A percentile compares a stretch with the other conserved stretches of the same genome.
These are phyloP conservation scores for Pomatostomus ruficeps DNA, from an alignment of 2,113 vertebrate species.

Conservation along the genomic window DNA sequence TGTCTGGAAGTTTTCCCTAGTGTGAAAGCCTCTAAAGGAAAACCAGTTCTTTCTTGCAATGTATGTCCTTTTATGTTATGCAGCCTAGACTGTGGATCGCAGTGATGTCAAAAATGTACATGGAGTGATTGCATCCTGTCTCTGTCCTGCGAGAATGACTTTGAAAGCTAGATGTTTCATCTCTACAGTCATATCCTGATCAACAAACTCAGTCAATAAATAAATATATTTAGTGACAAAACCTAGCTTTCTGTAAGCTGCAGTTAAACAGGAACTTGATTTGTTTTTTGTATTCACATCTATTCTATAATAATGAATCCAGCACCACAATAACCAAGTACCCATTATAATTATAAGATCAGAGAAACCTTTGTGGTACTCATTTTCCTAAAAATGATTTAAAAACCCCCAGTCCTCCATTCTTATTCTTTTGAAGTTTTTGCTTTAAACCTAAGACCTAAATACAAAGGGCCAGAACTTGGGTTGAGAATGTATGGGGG, in stretches of 20 bases:
- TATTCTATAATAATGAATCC: slow-evolving; percentile 47
- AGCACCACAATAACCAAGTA: slow-evolving; percentile 9
- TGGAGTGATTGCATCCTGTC: slow-evolving; percentile 54
- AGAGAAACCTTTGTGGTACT: slow-evolving; percentile 58
- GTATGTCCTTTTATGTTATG: slow-evolving; percentile 55
- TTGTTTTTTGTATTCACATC: slow-evolving; percentile 57
- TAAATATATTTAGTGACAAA: slow-evolving; percentile 65
- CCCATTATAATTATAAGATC: slow-evolving; percentile 44
- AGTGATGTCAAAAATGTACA: slow-evolving; percentile 62
- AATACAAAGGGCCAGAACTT: slow-evolving; percentile 38
- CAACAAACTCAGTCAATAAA: slow-evolving; percentile 65
- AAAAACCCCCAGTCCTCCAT: background rate
- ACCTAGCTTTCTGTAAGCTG: slow-evolving; percentile 48
- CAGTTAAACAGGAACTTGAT: slow-evolving; percentile 59
- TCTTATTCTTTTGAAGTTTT: slow-evolving; percentile 64
- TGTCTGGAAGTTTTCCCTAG: slow-evolving; percentile 44
- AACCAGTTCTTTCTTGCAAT: slow-evolving; percentile 25
- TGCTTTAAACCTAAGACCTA: slow-evolving; percentile 28
- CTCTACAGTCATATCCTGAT: slow-evolving; percentile 66
- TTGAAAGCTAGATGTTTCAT: slow-evolving; percentile 69
- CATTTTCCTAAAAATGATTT: slow-evolving; percentile 48
- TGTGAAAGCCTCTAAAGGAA: slow-evolving; percentile 33
- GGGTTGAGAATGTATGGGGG: background rate
- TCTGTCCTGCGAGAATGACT: slow-evolving; percentile 53
- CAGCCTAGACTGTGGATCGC: slow-evolving; percentile 16